phyloP scores from a whole-genome alignment of 2,113 vertebrate genomes.

The Spheniscus mendiculus region DNA sequence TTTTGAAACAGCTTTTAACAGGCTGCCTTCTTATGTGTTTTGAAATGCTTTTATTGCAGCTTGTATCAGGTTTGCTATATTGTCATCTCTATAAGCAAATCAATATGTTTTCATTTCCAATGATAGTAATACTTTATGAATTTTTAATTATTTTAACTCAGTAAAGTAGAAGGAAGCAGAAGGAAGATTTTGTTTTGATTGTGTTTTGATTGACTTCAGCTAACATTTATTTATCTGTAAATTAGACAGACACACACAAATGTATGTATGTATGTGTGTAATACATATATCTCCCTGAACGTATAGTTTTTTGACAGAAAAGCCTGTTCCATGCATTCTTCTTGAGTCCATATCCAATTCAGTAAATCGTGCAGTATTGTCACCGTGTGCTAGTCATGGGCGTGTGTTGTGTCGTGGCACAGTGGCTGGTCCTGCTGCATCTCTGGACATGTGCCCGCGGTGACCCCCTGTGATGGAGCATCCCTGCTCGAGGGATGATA shows the following conservation, averaged over 20 bases:
- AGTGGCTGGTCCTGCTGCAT: neutral
- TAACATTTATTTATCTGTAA: neutral
- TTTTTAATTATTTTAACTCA: neutral
- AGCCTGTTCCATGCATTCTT: neutral
- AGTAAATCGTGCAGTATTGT: neutral
- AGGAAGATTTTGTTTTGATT: neutral
- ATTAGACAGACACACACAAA: neutral
- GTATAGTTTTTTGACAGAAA: neutral
- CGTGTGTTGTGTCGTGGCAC: accelerated
- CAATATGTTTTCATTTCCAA: neutral
- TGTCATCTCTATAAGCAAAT: neutral
- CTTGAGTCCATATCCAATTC: neutral
- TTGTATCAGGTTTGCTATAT: neutral
- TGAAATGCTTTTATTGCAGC: neutral
- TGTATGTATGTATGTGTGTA: neutral
- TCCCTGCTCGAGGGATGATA: accelerated
- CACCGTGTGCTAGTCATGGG: too few species aligned
- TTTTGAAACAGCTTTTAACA: neutral
- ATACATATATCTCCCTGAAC: neutral
- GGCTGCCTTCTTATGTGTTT: neutral
- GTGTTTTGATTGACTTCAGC: neutral
- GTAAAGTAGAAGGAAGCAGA: neutral
- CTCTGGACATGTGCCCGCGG: accelerated
- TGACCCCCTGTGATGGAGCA: neutral
- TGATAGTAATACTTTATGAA: neutral